A percentile compares a stretch with the other conserved stretches of the same genome.
These are phyloP conservation scores for Carettochelys insculpta DNA, from an alignment of 2,113 vertebrate genomes.

Conservation along the genomic window DNA sequence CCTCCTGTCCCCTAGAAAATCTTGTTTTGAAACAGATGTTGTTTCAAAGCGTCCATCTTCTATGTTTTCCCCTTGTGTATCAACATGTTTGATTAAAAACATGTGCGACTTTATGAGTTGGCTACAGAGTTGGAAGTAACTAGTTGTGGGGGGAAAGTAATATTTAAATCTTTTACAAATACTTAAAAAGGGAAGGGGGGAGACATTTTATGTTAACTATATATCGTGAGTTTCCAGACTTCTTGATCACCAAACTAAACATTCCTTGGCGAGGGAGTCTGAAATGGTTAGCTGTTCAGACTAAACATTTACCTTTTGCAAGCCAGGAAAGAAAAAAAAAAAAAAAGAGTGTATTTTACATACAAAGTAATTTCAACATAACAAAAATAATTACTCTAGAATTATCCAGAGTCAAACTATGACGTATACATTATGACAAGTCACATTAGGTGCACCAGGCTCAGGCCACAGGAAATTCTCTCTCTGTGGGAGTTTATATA, in stretches of 20 bases:
- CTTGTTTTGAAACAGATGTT: too few relatives aligned
- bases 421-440: constrained; percentile 98
- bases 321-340: neutral
- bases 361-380: neutral
- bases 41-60: neutral
- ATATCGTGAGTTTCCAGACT: neutral
- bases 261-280: neutral
- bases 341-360: too few relatives aligned
- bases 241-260: neutral
- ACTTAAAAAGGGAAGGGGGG: neutral
- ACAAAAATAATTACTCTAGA: neutral
- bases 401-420: constrained; percentile 80
- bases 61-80: neutral
- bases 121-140: neutral
- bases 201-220: neutral
- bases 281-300: neutral
- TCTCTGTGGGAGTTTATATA: constrained; percentile 95
- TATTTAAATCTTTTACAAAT: neutral
- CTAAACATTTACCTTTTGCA: neutral
- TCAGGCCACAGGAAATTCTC: constrained; percentile 92
- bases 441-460: constrained; percentile 98
- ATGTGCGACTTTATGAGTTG: neutral
- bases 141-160: neutral
- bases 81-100: neutral
- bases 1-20: neutral